Base-by-base conservation (phyloP, 2,797 vertebrate genomes). In the Cyclopterus lumpus region DNA sequence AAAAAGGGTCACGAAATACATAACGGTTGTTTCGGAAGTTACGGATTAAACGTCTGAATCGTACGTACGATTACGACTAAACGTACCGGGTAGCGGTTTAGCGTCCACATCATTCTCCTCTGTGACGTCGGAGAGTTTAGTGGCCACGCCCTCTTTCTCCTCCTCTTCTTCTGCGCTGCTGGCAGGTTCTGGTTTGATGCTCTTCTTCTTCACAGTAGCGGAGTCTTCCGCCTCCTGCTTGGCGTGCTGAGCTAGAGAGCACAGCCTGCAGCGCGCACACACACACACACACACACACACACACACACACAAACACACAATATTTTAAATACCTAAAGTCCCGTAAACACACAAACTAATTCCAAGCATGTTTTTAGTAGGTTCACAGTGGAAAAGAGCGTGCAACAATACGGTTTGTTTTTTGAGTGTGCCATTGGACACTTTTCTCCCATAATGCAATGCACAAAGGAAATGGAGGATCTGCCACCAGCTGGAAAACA, bases 161-260 rank as follows among this genome's bases (percentile, higher is more conserved):
- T 24, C 16, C 10, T 61, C 72, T 18, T 81, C 84, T 67, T 85
- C 82, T 71, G 78, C 81, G 1, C 20, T 84, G 80, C 71, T 69
- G n/a, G 36, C 75, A 5, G 83, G 79, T 77, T 91, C 92, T 2
- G 71, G 51, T 73, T 86, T 85, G 73, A 85, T 67, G 40, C 34
- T 59, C 2, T 60, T 77, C 58, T 77, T 86, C 82, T 88, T 90
- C 60, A 83, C 7, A 14, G 71, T 3, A 3, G 22, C 32, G 9
- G 62, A 46, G 28, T 88, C 88, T 1, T 83, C 83, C 0, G 71
- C 14, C 64, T 91, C 84, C 82, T 85, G 80, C 57, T 90, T 89
- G 61, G 81, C 69, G 14, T 81, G 18, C 2, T 90, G 80, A 42
- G 87, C 83, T 0, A 86, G 46, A 55, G 88, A 90, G 68, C 83